Percentiles rank a stretch among this genome's conserved stretches.
Evolutionary conservation across 2,888 invertebrate genomes (phyloP).

Genomic region (Dryocosmus kuriphilus): DNA sequence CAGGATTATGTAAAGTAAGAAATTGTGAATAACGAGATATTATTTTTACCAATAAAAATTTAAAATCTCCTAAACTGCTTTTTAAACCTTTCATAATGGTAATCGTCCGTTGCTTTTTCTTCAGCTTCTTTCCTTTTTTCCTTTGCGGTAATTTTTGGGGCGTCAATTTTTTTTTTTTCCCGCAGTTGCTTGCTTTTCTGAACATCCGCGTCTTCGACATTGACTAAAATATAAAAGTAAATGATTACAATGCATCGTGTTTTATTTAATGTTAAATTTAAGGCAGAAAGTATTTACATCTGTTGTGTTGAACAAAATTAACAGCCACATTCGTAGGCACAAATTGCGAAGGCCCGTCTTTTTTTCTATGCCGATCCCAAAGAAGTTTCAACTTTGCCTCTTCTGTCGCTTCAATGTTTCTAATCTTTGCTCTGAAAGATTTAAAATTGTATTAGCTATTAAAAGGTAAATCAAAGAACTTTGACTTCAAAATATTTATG

Average conservation of each 20-base stretch:
- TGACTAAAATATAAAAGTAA: conserved; percentile 81
- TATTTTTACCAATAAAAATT: conserved; percentile 51
- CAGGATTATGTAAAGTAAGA: not conserved
- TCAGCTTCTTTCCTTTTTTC: conserved; percentile 84
- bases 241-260: conserved; percentile 6
- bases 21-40: not conserved
- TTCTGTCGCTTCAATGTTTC: conserved; percentile 99
- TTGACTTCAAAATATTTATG: not conserved
- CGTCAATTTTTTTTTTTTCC: conserved; percentile 74
- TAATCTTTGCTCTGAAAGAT: conserved; percentile 90
- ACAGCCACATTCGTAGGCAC: conserved; percentile 99
- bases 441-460: not conserved
- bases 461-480: conserved; percentile 39
- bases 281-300: conserved; percentile 82
- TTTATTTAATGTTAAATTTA: conserved; percentile 31
- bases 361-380: conserved; percentile 93
- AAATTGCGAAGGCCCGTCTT: conserved; percentile 95
- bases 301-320: conserved; percentile 97
- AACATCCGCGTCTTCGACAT: conserved; percentile 86
- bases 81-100: conserved; percentile 97
- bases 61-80: conserved; percentile 95
- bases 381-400: conserved; percentile 96
- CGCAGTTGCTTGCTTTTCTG: conserved; percentile 82
- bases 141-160: conserved; percentile 75
- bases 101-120: conserved; percentile 97